Evolutionary conservation across 2,797 vertebrate species (phyloP).

Genomic region (Spinibarbus caldwelli): DNA sequence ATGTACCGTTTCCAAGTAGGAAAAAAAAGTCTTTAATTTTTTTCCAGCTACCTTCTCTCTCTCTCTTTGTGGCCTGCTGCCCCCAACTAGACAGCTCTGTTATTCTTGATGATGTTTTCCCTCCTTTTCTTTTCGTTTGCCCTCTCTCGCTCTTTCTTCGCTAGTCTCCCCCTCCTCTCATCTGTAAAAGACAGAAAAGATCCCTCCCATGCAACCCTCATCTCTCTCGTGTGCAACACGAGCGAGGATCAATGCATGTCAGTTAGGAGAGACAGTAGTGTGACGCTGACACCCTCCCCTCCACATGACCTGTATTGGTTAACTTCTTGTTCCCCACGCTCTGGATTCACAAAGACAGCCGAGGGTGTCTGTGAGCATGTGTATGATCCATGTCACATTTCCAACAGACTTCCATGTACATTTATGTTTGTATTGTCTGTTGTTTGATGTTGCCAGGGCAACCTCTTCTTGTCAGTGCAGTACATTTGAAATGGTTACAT

Average conservation of each 20-base stretch:
- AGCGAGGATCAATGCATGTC: constrained; percentile 37
- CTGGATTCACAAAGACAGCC: constrained; percentile 13
- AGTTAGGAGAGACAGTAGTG: constrained; percentile 45
- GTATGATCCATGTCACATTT: constrained; percentile 4
- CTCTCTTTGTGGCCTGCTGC: constrained; percentile 20
- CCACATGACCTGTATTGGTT: constrained; percentile 49
- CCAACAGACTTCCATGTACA: no score
- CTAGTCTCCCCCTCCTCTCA: not conserved
- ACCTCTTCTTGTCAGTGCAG: constrained; percentile 30
- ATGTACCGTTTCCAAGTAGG: not conserved
- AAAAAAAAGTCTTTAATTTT: not conserved
- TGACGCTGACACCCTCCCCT: constrained; percentile 50
- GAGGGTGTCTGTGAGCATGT: constrained; percentile 33
- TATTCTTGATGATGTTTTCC: constrained; percentile 37
- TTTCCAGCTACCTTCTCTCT: not conserved
- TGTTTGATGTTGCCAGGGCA: not conserved
- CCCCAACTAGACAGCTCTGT: constrained; percentile 51
- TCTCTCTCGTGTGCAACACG: constrained; percentile 20
- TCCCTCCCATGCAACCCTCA: not conserved
- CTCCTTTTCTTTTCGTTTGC: constrained; percentile 4
- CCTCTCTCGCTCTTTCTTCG: not conserved
- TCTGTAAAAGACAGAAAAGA: constrained; percentile 30
- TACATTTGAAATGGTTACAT: no score
- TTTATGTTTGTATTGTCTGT: not conserved
- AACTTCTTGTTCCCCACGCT: constrained; percentile 42